Conservation (phyloP, 2,797 vertebrate species). For the Brachyrhaphis roseni region DNA sequence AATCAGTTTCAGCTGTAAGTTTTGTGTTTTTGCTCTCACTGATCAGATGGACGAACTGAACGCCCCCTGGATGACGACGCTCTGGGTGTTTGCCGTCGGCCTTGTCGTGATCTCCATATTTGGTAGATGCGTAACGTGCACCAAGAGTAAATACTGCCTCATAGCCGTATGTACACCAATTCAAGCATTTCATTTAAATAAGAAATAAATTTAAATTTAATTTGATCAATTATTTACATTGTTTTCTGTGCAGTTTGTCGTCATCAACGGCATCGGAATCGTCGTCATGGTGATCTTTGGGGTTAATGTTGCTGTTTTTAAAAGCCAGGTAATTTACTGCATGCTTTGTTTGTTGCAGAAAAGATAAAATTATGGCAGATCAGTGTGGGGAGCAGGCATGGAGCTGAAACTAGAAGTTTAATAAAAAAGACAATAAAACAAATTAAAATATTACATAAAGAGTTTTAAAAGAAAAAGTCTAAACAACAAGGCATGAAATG, state of each 20-base stretch:
- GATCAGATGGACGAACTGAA: not conserved
- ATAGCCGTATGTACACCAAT: not conserved
- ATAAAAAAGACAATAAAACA: no score
- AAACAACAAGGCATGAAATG: not conserved
- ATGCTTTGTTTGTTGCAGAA: not conserved
- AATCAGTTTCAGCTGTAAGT: not conserved
- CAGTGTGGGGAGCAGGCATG: not conserved
- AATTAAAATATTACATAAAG: no score
- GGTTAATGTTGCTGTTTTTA: not conserved
- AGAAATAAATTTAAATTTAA: no score
- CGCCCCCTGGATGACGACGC: not conserved
- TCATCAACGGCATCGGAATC: not conserved
- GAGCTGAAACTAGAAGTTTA: no score
- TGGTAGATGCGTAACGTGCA: not conserved
- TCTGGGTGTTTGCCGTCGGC: not conserved
- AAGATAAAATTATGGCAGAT: not conserved
- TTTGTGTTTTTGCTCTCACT: not conserved
- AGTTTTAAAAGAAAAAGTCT: not conserved
- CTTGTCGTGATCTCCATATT: not conserved
- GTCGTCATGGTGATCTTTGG: not conserved
- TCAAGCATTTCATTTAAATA: not conserved
- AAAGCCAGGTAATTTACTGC: not conserved
- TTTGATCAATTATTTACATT: not conserved
- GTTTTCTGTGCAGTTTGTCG: not conserved
- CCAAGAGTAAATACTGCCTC: not conserved